Conservation (phyloP, 2,888 invertebrate genomes). For the Lasioglossum morio region DNA sequence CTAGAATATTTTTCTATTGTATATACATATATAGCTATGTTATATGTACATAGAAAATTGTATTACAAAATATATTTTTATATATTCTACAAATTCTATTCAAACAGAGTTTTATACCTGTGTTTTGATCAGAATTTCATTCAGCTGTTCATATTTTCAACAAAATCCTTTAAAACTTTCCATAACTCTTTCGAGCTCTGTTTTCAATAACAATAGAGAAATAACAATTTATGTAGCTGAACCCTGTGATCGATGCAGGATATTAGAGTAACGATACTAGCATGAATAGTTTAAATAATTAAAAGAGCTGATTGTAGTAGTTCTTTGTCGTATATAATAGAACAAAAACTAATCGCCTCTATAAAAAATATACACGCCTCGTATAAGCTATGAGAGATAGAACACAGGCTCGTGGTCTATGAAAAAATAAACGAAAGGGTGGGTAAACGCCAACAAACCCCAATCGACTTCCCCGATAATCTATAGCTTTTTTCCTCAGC, state of each 20-base stretch:
- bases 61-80: too few species aligned
- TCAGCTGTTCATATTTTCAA: too few species aligned
- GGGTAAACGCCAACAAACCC: conserved; percentile 50
- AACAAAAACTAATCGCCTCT: conserved; percentile 67
- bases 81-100: too few species aligned
- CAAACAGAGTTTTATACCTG: too few species aligned
- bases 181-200: too few species aligned
- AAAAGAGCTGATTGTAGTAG: background rate
- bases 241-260: too few species aligned
- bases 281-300: background rate
- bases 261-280: background rate
- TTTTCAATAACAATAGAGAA: too few species aligned
- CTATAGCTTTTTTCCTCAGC: conserved; percentile 66
- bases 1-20: background rate
- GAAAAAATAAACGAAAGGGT: conserved; percentile 45
- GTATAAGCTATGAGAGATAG: conserved; percentile 38
- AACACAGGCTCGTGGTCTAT: conserved; percentile 18
- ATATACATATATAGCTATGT: too few species aligned
- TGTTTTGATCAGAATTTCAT: too few species aligned
- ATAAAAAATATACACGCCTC: conserved; percentile 58
- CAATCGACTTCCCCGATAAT: conserved; percentile 63
- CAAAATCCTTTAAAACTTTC: too few species aligned
- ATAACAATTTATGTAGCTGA: too few species aligned
- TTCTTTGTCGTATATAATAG: conserved; percentile 25
- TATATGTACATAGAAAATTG: too few species aligned